phyloP scores from a whole-genome alignment of 2,888 invertebrate genomes.

The Hemaris fuciformis region DNA sequence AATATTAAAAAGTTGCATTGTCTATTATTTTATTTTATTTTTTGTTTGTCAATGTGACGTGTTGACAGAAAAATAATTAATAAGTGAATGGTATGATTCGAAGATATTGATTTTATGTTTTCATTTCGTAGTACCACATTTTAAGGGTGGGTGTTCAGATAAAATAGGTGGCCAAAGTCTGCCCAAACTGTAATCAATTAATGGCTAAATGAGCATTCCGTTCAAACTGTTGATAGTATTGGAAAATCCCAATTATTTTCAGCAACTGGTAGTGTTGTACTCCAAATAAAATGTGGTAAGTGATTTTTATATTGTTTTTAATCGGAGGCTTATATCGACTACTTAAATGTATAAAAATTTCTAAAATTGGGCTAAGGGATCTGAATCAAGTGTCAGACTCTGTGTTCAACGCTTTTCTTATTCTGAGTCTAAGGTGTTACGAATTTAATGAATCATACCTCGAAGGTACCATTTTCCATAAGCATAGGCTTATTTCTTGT shows the following conservation, averaged over 20 bases:
- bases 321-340: not conserved
- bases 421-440: too few relatives aligned
- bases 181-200: not conserved
- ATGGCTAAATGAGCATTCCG: not conserved
- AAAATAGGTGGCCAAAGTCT: not conserved
- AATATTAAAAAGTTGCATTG: not conserved
- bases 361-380: too few relatives aligned
- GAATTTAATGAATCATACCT: too few relatives aligned
- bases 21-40: not conserved
- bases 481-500: too few relatives aligned
- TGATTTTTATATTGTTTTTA: not conserved
- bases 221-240: not conserved
- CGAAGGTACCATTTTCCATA: too few relatives aligned
- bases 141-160: conserved; percentile 1
- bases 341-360: not conserved
- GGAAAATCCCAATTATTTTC: not conserved
- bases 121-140: not conserved
- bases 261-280: not conserved
- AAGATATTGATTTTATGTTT: not conserved
- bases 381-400: too few relatives aligned
- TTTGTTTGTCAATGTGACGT: not conserved
- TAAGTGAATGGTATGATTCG: not conserved
- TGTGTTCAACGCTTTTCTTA: too few relatives aligned
- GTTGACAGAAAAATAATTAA: not conserved
- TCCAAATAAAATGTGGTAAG: not conserved